A percentile compares a stretch with the other conserved stretches of the same genome.
phyloP scores from a whole-genome alignment of 2,113 vertebrate species.

The Rhabdomys dilectus region DNA sequence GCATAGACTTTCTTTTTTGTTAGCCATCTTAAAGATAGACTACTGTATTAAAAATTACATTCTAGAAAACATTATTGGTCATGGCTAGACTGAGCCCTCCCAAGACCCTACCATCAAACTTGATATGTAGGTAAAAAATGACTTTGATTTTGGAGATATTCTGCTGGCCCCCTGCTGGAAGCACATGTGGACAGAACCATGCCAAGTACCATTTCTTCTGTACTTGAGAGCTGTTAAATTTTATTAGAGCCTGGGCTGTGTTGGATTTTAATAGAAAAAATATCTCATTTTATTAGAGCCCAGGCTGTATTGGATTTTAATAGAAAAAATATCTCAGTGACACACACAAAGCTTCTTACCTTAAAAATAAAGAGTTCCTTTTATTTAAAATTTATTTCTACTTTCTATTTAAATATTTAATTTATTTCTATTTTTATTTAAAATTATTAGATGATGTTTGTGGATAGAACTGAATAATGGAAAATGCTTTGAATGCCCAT shows the following conservation, averaged over 20 bases:
- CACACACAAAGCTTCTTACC: background rate
- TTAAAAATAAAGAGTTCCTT: slow-evolving; percentile 20
- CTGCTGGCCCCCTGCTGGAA: background rate
- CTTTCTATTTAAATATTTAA: slow-evolving; percentile 46
- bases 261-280: slow-evolving; percentile 23
- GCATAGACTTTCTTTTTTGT: background rate
- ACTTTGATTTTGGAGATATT: background rate
- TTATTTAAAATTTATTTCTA: slow-evolving; percentile 10
- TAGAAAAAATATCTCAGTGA: background rate
- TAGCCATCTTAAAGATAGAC: slow-evolving; percentile 15
- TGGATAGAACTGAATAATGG: slow-evolving; percentile 17
- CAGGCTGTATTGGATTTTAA: slow-evolving; percentile 17
- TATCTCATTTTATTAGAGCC: slow-evolving; percentile 6
- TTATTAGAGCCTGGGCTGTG: background rate
- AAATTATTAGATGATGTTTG: background rate
- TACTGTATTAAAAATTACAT: slow-evolving; percentile 15
- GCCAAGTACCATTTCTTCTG: background rate
- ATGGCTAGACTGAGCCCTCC: slow-evolving; percentile 1
- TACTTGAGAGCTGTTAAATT: slow-evolving; percentile 15
- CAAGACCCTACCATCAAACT: background rate
- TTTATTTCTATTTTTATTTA: slow-evolving; percentile 10
- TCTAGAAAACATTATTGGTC: background rate
- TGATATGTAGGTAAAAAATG: background rate
- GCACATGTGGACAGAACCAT: too few relatives aligned
- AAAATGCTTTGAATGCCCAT: background rate